Base-by-base conservation (phyloP, 2,113 vertebrate genomes). In the Crypturellus undulatus region DNA sequence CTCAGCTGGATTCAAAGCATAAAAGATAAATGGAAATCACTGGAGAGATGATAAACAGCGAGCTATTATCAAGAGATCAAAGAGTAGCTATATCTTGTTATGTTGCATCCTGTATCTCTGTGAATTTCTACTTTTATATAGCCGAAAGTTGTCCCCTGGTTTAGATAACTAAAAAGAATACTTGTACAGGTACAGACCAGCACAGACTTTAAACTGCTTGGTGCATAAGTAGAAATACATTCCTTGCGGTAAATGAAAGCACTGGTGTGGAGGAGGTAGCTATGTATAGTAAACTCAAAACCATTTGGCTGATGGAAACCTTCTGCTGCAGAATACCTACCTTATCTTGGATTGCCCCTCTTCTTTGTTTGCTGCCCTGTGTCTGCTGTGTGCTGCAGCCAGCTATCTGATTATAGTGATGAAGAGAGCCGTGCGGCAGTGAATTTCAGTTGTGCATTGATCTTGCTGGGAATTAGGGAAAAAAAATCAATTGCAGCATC, bases 361-460 rank as follows among this genome's bases (percentile, higher is more conserved):
- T 78, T 90, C 28, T 94, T 87, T 94, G 54, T 70, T 92, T 79
- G 28, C 78, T 91, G 42, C 54, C 63, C 70, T 80, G 59, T 45
- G 34, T 65, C 47, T 94, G 42, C 43, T 40, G 84, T n/a, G 12
- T 75, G 43, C 38, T 93, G 51, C n/a, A 92, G 49, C 63, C 64
- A 86, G 32, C 65, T 67, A 87, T 90, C 86, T 96, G 77, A 92
- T 95, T 92, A 72, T 32, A 4, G 10, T 86, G 92, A 94, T 87
- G 86, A 91, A 87, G 94, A 79, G 67, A 87, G 34, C 19, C 0
- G 5, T 2, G 6, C 24, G 16, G 63, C 30, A 60, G 42, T 71
- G 80, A 88, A 94, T 90, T 96, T 96, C 79, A 86, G 58, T 73
- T 54, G 36, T 91, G 78, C 78, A 95, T 89, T 95, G 95, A 89